These are phyloP conservation scores for Caerostris extrusa DNA, from an alignment of 1,140 invertebrate species.

Conservation along the genomic window DNA sequence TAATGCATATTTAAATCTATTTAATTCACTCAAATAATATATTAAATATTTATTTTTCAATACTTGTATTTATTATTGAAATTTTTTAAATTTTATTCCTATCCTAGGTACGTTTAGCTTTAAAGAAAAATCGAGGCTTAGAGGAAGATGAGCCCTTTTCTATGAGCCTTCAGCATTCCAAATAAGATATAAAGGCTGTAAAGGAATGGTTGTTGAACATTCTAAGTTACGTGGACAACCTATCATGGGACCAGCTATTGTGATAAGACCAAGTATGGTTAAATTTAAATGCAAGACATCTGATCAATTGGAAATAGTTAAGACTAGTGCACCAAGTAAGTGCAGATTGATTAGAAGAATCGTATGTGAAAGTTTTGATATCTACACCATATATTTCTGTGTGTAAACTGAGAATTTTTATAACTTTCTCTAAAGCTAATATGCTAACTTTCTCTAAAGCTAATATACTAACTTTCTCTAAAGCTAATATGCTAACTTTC, in stretches of 20 bases:
- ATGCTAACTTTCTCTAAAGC: too few relatives aligned
- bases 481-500: too few relatives aligned
- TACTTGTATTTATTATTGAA: background rate
- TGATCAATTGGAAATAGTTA: slow-evolving; percentile 80
- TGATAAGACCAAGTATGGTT: slow-evolving; percentile 80
- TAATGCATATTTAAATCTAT: background rate
- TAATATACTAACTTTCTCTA: too few relatives aligned
- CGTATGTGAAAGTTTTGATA: too few relatives aligned
- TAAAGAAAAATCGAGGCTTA: slow-evolving; percentile 55
- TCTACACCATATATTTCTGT: too few relatives aligned
- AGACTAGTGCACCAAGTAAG: slow-evolving; percentile 80
- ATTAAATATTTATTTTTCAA: background rate
- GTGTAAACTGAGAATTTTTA: too few relatives aligned
- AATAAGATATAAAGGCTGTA: slow-evolving; percentile 80
- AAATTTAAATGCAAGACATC: slow-evolving; percentile 79
- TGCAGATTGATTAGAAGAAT: background rate
- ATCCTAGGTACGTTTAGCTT: slow-evolving; percentile 32
- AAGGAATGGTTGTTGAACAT: slow-evolving; percentile 80
- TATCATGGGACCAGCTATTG: slow-evolving; percentile 52
- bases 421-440: too few relatives aligned
- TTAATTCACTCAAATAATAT: background rate
- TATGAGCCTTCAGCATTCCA: slow-evolving; percentile 78
- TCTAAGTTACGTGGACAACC: slow-evolving; percentile 74
- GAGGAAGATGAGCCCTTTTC: background rate
- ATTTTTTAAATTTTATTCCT: background rate